Percentiles rank a stretch among this genome's conserved stretches.
Evolutionary conservation across 2,113 vertebrate genomes (phyloP).

Genomic region (Brachyhypopomus gauderio): DNA sequence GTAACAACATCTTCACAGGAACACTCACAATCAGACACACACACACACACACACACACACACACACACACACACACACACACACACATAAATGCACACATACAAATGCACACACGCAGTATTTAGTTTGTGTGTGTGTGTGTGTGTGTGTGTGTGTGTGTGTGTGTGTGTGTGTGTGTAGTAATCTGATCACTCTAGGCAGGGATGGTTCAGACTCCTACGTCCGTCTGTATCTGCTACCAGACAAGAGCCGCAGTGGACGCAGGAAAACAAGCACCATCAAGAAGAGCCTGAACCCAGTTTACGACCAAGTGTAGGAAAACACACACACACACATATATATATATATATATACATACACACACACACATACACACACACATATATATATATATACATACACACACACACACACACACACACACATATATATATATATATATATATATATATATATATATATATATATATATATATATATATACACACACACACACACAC

Average conservation of each 20-base stretch:
- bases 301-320: constrained; percentile 91
- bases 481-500: not conserved
- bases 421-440: too few species aligned
- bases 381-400: too few species aligned
- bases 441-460: too few species aligned
- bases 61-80: too few species aligned
- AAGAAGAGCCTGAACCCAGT: constrained; percentile 92
- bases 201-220: constrained; percentile 92
- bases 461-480: too few species aligned
- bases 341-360: too few species aligned
- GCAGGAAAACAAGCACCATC: constrained; percentile 88
- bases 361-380: too few species aligned
- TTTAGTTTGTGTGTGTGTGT: not conserved
- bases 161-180: constrained; percentile 65
- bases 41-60: too few species aligned
- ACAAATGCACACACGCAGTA: not conserved
- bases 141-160: not conserved
- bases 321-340: not conserved
- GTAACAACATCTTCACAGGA: constrained; percentile 68
- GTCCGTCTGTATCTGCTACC: constrained; percentile 93
- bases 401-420: not conserved
- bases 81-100: not conserved
- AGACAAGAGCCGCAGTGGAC: constrained; percentile 90
- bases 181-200: constrained; percentile 91
- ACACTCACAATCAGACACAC: not conserved